A percentile compares a stretch with the other conserved stretches of the same genome.
These are phyloP conservation scores for Microtus montanus DNA, from an alignment of 2,113 vertebrate genomes.

Conservation along the genomic window DNA sequence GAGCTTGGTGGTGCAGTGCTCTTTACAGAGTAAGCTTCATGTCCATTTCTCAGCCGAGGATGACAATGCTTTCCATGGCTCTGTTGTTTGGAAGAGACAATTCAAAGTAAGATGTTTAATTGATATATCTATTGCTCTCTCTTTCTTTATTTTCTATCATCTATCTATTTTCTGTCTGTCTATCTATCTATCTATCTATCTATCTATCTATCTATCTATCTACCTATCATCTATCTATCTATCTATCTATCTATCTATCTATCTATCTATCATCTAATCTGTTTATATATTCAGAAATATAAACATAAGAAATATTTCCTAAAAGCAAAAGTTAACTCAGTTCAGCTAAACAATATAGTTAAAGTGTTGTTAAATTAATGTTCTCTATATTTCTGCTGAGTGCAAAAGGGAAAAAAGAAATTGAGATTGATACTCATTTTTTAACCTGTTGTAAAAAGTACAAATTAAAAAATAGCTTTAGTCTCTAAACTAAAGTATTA, in stretches of 20 bases:
- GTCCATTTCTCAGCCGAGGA: neutral
- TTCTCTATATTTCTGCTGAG: neutral
- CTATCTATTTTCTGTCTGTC: neutral
- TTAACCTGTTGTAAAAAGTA: constrained; percentile 27
- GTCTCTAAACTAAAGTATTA: neutral
- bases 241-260: neutral
- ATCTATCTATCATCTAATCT: neutral
- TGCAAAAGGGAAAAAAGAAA: neutral
- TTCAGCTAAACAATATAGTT: neutral
- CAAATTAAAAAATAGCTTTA: neutral
- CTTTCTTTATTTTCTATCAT: neutral
- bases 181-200: too few relatives aligned
- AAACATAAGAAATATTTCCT: neutral
- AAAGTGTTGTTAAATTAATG: neutral
- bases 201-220: neutral
- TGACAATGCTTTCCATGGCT: neutral
- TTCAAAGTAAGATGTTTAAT: constrained; percentile 32
- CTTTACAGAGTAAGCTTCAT: constrained; percentile 22
- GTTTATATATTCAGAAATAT: neutral
- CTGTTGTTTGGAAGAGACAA: neutral
- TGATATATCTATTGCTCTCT: neutral
- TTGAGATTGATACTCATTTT: neutral
- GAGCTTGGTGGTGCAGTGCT: neutral
- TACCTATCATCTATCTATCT: neutral
- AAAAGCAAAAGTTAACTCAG: neutral